Conservation (phyloP, 2,797 vertebrate species). For the Allobates femoralis region DNA sequence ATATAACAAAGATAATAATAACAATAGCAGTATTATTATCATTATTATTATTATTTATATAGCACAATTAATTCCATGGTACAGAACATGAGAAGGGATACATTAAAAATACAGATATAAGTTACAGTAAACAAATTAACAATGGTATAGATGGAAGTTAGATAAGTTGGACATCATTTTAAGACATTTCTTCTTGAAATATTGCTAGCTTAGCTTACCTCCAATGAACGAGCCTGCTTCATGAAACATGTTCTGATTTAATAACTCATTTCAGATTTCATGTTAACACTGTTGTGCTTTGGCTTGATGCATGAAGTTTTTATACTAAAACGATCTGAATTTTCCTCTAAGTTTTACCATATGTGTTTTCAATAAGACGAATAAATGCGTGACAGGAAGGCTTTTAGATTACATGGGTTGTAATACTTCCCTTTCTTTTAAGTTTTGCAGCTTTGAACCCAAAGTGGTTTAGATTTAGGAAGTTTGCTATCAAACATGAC, state of each 20-base stretch:
- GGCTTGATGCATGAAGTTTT: constrained; percentile 47
- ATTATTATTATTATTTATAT: too few species aligned
- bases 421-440: constrained; percentile 64
- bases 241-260: constrained; percentile 23
- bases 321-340: constrained; percentile 47
- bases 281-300: constrained; percentile 45
- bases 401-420: constrained; percentile 63
- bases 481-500: constrained; percentile 63
- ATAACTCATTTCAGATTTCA: constrained; percentile 53
- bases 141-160: too few species aligned
- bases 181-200: background rate
- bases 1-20: too few species aligned
- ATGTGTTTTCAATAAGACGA: constrained; percentile 61
- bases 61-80: too few species aligned
- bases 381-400: constrained; percentile 63
- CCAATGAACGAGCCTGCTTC: background rate
- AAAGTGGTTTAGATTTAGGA: constrained; percentile 64
- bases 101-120: too few species aligned
- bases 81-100: too few species aligned
- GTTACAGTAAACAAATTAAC: too few species aligned
- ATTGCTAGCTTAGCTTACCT: background rate
- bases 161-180: too few species aligned
- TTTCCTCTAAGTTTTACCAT: constrained; percentile 61
- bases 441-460: constrained; percentile 62
- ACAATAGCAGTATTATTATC: too few species aligned